Base-by-base conservation (phyloP, 2,797 vertebrate species). In the Hydrocynus forskahlii region DNA sequence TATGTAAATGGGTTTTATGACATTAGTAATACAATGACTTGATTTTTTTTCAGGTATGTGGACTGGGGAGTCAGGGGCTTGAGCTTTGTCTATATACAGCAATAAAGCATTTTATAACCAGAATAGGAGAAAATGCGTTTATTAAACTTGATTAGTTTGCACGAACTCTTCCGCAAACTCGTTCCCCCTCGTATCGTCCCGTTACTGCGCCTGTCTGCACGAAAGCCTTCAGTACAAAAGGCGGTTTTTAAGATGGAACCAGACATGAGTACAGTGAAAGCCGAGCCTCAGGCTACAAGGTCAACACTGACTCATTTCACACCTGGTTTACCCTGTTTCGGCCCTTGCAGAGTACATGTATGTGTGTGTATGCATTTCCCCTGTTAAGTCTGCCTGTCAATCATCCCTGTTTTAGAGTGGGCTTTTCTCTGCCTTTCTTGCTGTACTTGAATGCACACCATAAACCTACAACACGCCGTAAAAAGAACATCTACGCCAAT, bases 391-490 rank as follows among this genome's bases (percentile, higher is more conserved):
- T 43, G 52, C 52, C 40, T 76, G 72, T 62, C 80, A 66, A 19
- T 79, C 54, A 78, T 69, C 23, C 57, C 16, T 52, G 48, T 35
- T 81, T 45, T 63, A n/a, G 54, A 38, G 19, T 21, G 29, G 43
- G 50, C 35, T 50, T 10, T 43, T 43, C 48, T 50, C 1, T 50
- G 48, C 48, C 55, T 64, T 8, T 75, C 66, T 48, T 19, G 12
- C 48, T 66, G 48, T 50, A 16, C 63, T 38, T 66, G 68, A 79
- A 84, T 74, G 45, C 57, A 64, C 45, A 74, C 43, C 70, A 54
- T 80, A 60, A 78, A 52, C 76, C 62, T 75, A 59, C 59, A 29
- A 54, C 55, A 38, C 57, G 45, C 76, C 38, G 43, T 81, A 40
- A 52, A 60, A 66, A 67, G 68, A 81, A 52, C 45, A 63, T 69